phyloP scores from a whole-genome alignment of 1,140 invertebrate genomes.

The Lucilia sericata region DNA sequence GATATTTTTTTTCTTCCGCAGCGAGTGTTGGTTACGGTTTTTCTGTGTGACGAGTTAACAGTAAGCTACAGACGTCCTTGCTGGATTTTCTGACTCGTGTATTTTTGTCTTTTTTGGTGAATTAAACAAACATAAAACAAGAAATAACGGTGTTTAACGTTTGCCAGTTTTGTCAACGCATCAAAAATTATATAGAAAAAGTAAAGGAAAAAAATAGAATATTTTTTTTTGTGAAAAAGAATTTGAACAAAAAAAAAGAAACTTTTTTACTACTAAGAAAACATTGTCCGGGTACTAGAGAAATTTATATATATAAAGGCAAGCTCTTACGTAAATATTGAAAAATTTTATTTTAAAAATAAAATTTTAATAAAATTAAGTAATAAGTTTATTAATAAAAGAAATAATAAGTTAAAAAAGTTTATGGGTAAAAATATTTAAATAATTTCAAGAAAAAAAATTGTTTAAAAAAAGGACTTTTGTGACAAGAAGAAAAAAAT shows the following conservation, averaged over 20 bases:
- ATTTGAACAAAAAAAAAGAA: conserved; percentile 28
- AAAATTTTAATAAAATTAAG: neutral
- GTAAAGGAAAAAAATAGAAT: neutral
- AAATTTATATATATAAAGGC: conserved; percentile 36
- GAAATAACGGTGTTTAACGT: conserved; percentile 44
- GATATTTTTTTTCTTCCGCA: neutral
- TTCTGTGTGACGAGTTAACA: conserved; percentile 10
- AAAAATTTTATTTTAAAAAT: neutral
- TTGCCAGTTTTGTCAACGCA: conserved; percentile 44
- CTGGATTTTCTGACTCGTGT: conserved; percentile 46
- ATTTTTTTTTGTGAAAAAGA: neutral
- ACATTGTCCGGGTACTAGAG: conserved; percentile 46
- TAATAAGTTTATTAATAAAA: conserved; percentile 2
- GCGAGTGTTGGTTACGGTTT: neutral
- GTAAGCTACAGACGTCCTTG: conserved; percentile 47
- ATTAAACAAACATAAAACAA: conserved; percentile 36
- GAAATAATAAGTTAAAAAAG: neutral
- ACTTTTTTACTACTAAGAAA: conserved; percentile 33
- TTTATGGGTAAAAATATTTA: conserved; percentile 33
- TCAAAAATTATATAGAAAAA: neutral
- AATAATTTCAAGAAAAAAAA: neutral
- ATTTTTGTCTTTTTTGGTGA: conserved; percentile 12
- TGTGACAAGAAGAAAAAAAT: neutral
- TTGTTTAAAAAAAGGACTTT: neutral
- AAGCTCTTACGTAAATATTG: conserved; percentile 48